Base-by-base conservation (phyloP, 2,113 vertebrate species). In the Gadus chalcogrammus region DNA sequence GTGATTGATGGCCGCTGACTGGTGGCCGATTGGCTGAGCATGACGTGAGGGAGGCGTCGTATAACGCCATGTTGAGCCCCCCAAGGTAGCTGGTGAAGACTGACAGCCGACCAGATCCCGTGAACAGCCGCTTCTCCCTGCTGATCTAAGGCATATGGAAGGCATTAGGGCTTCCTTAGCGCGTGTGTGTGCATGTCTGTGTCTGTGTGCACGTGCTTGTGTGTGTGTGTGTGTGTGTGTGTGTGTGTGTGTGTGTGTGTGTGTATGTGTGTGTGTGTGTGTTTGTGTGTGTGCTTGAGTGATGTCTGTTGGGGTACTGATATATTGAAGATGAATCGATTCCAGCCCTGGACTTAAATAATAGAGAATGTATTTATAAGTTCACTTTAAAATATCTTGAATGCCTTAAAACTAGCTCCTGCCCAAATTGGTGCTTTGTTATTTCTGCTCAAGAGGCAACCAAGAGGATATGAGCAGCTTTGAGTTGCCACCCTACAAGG, bases 21-120 rank as follows among this genome's bases (percentile, higher is more conserved):
- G 61, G 52, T 67, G 16, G 68, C 74, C 74, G 8, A 83, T 82
- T 78, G 79, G 86, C 80, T 65, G 65, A 20, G 48, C 28, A 78
- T 89, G 87, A 90, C 64, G 84, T 82, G 84, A 89, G 60, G 66
- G 38, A 68, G 61, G 65, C 27, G 69, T 89, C 90, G 75, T 82
- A 82, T 88, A 87, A 91, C 65, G 62, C 52, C 80, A 72, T 79
- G 83, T 86, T 83, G 80, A 84, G 89, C 85, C 80, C 85, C 83
- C 27, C 61, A 8, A 62, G 78, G 83, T 48, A 13, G 73, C 77
- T 68, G 76, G 64, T 53, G 9, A 48, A 42, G 74, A 69, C 67
- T 22, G 65, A 4, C 71, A 64, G 81, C 70, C 56, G 24, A 63
- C 24, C 74, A 56, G 82, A 88, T 88, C 85, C 77, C 74, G 82